A percentile compares a stretch with the other conserved stretches of the same genome.
Evolutionary conservation across 2,888 invertebrate species (phyloP).

Genomic region (Meiosimyza platycephala): DNA sequence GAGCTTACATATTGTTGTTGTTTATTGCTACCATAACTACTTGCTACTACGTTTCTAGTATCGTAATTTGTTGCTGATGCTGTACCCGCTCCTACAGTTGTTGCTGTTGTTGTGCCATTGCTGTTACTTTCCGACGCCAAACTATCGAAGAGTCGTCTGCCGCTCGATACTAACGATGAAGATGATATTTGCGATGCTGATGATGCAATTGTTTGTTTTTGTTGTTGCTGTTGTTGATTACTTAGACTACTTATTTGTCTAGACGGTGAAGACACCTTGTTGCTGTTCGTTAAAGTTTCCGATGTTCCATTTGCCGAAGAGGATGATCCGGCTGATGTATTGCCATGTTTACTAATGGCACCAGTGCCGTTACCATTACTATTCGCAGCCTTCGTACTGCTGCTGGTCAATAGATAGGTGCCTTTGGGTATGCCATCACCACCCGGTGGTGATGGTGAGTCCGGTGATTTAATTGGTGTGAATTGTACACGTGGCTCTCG

Average conservation of each 20-base stretch:
- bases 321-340: slow-evolving; percentile 41
- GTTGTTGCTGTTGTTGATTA: slow-evolving; percentile 42
- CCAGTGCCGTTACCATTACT: slow-evolving; percentile 50
- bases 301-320: slow-evolving; percentile 41
- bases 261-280: slow-evolving; percentile 59
- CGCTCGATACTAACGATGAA: slow-evolving; percentile 57
- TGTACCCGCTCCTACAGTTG: slow-evolving; percentile 50
- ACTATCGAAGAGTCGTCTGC: slow-evolving; percentile 61
- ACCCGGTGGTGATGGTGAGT: slow-evolving; percentile 64
- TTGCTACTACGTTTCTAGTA: slow-evolving; percentile 58
- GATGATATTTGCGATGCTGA: slow-evolving; percentile 49
- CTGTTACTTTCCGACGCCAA: slow-evolving; percentile 56
- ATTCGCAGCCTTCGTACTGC: slow-evolving; percentile 47
- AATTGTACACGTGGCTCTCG: slow-evolving; percentile 65
- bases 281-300: slow-evolving; percentile 49
- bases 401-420: slow-evolving; percentile 59
- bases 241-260: slow-evolving; percentile 53
- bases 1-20: slow-evolving; percentile 57
- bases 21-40: slow-evolving; percentile 54
- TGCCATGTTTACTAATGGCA: slow-evolving; percentile 55
- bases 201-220: slow-evolving; percentile 43
- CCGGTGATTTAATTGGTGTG: slow-evolving; percentile 63
- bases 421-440: slow-evolving; percentile 59
- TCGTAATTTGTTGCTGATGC: slow-evolving; percentile 56
- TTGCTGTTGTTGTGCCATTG: slow-evolving; percentile 48